These are phyloP conservation scores for Martes martes DNA, from an alignment of 2,113 vertebrate genomes.

Conservation along the genomic window DNA sequence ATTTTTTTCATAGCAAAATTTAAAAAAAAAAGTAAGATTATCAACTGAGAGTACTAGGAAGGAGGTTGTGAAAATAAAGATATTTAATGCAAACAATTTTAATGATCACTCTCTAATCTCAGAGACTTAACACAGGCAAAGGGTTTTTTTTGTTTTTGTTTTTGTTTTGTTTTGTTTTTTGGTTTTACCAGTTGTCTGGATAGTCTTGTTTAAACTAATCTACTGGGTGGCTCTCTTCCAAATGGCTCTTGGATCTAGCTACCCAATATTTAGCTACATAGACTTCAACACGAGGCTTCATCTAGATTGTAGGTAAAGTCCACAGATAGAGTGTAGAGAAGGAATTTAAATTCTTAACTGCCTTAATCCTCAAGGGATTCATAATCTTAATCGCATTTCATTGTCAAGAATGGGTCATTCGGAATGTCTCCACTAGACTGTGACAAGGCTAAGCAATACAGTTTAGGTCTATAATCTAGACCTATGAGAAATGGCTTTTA, in stretches of 20 bases:
- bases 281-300: neutral
- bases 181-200: neutral
- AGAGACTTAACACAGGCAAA: neutral
- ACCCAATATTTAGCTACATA: neutral
- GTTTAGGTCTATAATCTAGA: neutral
- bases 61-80: neutral
- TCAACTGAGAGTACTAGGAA: neutral
- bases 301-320: neutral
- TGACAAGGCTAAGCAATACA: neutral
- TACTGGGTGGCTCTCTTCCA: neutral
- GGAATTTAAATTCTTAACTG: neutral
- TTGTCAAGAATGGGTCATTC: neutral
- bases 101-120: neutral
- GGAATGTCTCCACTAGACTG: neutral
- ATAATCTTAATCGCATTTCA: neutral
- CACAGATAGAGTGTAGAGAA: rapidly evolving
- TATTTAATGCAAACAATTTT: neutral
- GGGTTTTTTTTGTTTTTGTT: neutral
- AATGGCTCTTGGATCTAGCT: neutral
- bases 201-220: neutral
- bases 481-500: neutral
- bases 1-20: neutral
- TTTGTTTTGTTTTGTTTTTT: too few species aligned
- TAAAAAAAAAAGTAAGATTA: neutral
- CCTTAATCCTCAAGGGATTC: neutral